Base-by-base conservation (phyloP, 2,888 invertebrate species). In the Furcula furcula region DNA sequence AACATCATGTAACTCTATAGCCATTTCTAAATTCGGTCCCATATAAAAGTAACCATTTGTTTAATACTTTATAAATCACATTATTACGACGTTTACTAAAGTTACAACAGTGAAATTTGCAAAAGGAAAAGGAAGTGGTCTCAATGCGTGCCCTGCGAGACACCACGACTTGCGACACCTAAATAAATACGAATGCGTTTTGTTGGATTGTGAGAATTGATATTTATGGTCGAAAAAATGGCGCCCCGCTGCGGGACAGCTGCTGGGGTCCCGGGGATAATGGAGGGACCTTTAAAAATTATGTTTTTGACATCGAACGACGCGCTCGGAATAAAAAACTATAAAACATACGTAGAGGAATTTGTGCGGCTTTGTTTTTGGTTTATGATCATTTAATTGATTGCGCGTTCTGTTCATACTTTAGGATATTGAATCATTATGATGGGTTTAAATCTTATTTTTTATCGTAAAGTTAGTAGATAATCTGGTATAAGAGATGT, bases 151-250 rank as follows among this genome's bases (percentile, higher is more conserved):
- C 66, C 66, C 63, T 60, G 58, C 41, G 65, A 55, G 63, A 67
- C 61, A 61, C 68, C 71, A 57, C 68, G 65, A 68, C 59, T 64
- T 58, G 61, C 64, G 60, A 69, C 62, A 66, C 71, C 73, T 80
- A 84, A 85, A 85, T 83, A 84, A 85, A 83, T 83, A 86, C 76
- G 79, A 85, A 85, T 83, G 81, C 68, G 68, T 77, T 75, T 76
- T 75, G 77, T 78, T 76, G 73, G 75, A 68, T 72, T 74, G 76
- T 72, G 77, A 70, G 82, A 84, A 85, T 85, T 86, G 85, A 85
- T 86, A 86, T 86, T 86, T 86, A 86, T 80, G 79, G 70, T 72
- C 66, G 68, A 83, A 84, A 83, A 82, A 82, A 77, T 66, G 76
- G 57, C 66, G 62, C 68, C 83, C 81, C 76, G 73, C 74, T 46